Base-by-base conservation (phyloP, 2,888 invertebrate genomes). In the Parthenolecanium corni region DNA sequence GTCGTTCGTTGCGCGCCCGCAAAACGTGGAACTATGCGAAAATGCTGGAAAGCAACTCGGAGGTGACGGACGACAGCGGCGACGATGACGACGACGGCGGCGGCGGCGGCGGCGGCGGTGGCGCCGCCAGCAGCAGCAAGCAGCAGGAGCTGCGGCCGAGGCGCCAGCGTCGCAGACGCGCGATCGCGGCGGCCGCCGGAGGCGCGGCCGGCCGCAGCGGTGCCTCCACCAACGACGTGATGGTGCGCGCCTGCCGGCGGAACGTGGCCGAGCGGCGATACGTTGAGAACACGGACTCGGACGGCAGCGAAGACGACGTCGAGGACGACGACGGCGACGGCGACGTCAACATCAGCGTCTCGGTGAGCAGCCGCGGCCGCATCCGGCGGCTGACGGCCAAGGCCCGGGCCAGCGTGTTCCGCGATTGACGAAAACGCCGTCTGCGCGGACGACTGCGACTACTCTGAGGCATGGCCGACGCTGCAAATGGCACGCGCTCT, bases 301-400 rank as follows among this genome's bases (percentile, higher is more conserved):
- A 31, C 31, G 31, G 9, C 5, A 9, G 9, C 5, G 64, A 66
- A 44, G 66, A 70, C 58, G 67, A 71, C 64, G 67, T 66, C 36
- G 68, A 66, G 42, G 69, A 71, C 24, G 67, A 70, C n/a, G 68
- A 69, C 25, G 70, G 69, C 64, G 66, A 67, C 62, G 66, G 67
- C 65, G 67, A 68, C 18, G 64, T 64, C 36, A 64, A 65, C 23
- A 65, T 66, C 40, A 74, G 73, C 44, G 74, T 80, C 52, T 82
- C 79, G 69, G 80, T 85, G 36, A 87, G 86, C 72, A 90, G 89
- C 69, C 80, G 92, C 58, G 92, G 93, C 2, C 80, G 92, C 46
- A 82, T 92, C 63, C 80, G 92, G 58, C 86, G 85, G 74, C 80
- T 90, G 69, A 89, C 89, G 24, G 83, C 86, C 64, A 82, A 86